Base-by-base conservation (phyloP, 2,888 invertebrate species). In the Pseudolycoriella hygida region DNA sequence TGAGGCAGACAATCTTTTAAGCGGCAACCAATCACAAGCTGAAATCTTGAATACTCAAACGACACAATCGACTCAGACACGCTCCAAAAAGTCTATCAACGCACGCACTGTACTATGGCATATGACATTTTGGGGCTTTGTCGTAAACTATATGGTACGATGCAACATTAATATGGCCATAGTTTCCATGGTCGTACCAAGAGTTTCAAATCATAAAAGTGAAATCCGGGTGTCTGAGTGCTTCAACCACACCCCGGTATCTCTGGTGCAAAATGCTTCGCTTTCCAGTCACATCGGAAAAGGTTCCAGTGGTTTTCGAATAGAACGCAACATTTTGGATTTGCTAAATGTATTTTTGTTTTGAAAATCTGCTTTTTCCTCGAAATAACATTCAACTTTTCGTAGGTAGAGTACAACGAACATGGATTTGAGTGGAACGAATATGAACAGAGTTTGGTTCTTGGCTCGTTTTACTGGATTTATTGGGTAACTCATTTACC, bases 141-240 rank as follows among this genome's bases (percentile, higher is more conserved):
- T 72, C 4, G 71, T 77, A 43, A 78, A 79, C 60, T 79, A 79
- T 55, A 77, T 78, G 74, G 64, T 77, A 15, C 65, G 78, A 19
- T 72, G 76, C 45, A 78, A 78, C 59, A 60, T 79, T 46, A 79
- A 77, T 55, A 72, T 79, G 44, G 74, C 76, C 17, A 76, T 79
- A 52, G 78, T 79, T 42, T 72, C 76, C 40, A 79, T 79, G 77
- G 71, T 74, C 10, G n/a, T n/a, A 18, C 18, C 11, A 3, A 12
- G 18, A n/a, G 18, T 34, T 11, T 17, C 17, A 17, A 20, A 3
- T 5, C 20, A n/a, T 4, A n/a, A 6, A n/a, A 42, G 3, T 30
- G n/a, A 40, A 8, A 8, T 25, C 8, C 5, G 18, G n/a, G 12
- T 20, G 14, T 40, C 40, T 3, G 40, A 40, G 18, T 40, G 40